Conservation (phyloP, 2,888 invertebrate genomes). For the Onchidella celtica region DNA sequence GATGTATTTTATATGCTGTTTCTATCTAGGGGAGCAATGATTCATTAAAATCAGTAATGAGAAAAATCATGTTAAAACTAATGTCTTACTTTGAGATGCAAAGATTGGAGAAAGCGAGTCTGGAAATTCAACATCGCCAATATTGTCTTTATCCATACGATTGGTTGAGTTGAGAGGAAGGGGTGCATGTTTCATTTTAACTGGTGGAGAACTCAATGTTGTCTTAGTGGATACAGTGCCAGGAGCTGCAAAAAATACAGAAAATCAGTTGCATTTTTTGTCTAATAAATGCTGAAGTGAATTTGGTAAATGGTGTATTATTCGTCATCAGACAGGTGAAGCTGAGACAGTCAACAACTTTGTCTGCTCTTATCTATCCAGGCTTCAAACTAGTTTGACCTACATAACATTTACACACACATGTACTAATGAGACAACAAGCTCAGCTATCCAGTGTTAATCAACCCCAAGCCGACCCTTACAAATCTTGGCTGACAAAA, state of each 20-base stretch:
- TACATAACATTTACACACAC: not conserved
- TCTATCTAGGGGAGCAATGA: too few species aligned
- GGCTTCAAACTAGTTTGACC: not conserved
- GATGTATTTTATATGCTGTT: too few species aligned
- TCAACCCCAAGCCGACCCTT: too few species aligned
- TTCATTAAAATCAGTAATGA: too few species aligned
- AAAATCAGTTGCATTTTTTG: not conserved
- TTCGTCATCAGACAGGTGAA: too few species aligned
- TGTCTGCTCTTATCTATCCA: not conserved
- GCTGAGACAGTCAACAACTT: too few species aligned
- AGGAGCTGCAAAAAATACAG: conserved; percentile 1
- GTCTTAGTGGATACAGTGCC: conserved; percentile 6
- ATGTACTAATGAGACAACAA: too few species aligned
- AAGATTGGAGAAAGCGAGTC: conserved; percentile 20
- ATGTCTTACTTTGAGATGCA: conserved; percentile 1
- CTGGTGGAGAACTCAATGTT: conserved; percentile 8
- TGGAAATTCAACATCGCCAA: conserved; percentile 18
- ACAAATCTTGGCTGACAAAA: too few species aligned
- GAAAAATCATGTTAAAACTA: too few species aligned
- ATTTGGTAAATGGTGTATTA: too few species aligned
- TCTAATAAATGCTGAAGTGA: too few species aligned
- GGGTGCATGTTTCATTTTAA: conserved; percentile 11
- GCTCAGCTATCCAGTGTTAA: too few species aligned
- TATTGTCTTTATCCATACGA: conserved; percentile 12
- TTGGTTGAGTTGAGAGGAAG: conserved; percentile 7